These are phyloP conservation scores for Triops longicaudatus DNA, from an alignment of 1,140 invertebrate genomes.

Conservation along the genomic window DNA sequence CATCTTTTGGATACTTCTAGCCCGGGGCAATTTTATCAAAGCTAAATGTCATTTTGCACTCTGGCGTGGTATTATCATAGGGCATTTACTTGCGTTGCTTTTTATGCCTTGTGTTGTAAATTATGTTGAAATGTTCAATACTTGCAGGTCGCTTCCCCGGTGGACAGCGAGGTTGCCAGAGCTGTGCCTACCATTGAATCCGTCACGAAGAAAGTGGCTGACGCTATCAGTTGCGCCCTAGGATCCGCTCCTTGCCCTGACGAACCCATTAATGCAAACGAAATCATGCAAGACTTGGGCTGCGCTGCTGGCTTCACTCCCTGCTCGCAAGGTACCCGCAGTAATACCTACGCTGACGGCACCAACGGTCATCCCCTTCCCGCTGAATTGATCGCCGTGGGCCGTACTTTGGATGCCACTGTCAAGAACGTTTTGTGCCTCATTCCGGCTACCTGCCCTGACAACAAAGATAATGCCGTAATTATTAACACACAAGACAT, in stretches of 20 bases:
- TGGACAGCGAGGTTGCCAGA: no score
- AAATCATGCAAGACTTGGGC: background rate
- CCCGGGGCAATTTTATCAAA: no score
- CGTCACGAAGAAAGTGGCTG: background rate
- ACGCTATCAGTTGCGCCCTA: background rate
- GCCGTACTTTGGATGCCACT: background rate
- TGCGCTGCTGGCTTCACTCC: background rate
- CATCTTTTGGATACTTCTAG: no score
- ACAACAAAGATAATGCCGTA: background rate
- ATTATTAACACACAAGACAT: background rate
- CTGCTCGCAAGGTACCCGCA: background rate
- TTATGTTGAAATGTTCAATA: no score
- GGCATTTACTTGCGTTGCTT: no score
- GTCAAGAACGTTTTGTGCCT: background rate
- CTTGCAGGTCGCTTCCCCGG: no score
- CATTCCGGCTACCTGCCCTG: background rate
- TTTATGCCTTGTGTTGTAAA: no score
- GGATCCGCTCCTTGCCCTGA: background rate
- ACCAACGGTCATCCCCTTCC: background rate
- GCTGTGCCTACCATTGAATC: no score
- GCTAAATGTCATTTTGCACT: no score
- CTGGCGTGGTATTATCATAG: no score
- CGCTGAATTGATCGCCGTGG: background rate
- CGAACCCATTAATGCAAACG: background rate
- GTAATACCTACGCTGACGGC: background rate